phyloP scores from a whole-genome alignment of 2,113 vertebrate species.

The Trachemys scripta region DNA sequence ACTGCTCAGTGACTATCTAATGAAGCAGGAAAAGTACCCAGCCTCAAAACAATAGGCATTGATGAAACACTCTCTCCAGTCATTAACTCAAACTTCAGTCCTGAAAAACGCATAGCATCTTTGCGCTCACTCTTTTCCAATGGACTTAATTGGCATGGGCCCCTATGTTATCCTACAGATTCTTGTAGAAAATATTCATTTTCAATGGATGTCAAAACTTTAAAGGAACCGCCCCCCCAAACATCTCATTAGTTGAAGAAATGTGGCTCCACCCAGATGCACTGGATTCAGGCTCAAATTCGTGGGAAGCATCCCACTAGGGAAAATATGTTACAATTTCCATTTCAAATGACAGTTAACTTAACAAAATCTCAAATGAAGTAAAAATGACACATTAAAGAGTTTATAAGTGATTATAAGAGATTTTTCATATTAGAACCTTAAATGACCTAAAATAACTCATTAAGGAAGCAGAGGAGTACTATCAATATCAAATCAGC shows the following conservation, averaged over 20 bases:
- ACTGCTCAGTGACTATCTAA: not conserved
- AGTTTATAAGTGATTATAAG: not conserved
- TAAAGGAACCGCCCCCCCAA: not conserved
- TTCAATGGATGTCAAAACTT: not conserved
- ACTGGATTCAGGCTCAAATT: not conserved
- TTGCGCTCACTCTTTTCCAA: not conserved
- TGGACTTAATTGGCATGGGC: not conserved
- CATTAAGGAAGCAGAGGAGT: not conserved
- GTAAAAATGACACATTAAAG: not conserved
- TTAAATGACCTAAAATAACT: conserved; percentile 33
- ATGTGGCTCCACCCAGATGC: not conserved
- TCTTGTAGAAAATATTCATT: not conserved
- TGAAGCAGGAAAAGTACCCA: not conserved
- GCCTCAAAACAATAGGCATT: not conserved
- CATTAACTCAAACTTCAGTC: not conserved
- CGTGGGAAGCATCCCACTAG: not conserved
- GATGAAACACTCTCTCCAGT: not conserved
- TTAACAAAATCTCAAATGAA: not conserved
- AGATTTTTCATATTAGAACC: not conserved
- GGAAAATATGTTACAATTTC: not conserved
- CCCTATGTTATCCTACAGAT: not conserved
- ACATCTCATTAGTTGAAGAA: not conserved
- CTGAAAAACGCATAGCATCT: not conserved
- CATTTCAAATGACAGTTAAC: not conserved
- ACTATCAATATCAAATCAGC: not conserved